A percentile compares a stretch with the other conserved stretches of the same genome.
These are phyloP conservation scores for Zeugodacus cucurbitae DNA, from an alignment of 1,140 invertebrate genomes.

Conservation along the genomic window DNA sequence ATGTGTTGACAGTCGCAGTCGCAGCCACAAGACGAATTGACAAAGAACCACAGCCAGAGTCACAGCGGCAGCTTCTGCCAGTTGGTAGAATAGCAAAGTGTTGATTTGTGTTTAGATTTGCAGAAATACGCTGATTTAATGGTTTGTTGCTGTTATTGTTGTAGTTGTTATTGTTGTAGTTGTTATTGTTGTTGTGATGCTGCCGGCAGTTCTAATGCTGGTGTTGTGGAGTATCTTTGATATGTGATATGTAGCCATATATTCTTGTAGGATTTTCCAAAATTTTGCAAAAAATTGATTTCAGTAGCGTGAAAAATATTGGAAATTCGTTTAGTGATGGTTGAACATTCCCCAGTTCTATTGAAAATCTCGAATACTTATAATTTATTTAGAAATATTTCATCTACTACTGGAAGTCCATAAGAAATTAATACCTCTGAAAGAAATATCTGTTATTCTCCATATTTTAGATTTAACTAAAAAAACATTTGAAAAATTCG, in stretches of 20 bases:
- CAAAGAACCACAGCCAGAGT: not conserved
- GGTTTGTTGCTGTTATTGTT: not conserved
- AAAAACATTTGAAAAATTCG: no score
- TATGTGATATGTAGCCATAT: no score
- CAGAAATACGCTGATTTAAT: not conserved
- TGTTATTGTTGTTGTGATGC: not conserved
- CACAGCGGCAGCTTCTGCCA: not conserved
- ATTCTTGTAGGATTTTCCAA: no score
- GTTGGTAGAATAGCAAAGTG: not conserved
- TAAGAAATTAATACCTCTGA: no score
- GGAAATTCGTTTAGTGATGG: no score
- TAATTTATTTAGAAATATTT: no score
- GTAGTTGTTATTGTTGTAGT: not conserved
- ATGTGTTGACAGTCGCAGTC: constrained; percentile 19
- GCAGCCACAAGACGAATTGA: constrained; percentile 15
- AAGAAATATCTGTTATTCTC: no score
- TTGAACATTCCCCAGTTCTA: no score
- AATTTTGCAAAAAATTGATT: not conserved
- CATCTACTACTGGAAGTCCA: no score
- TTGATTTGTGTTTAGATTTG: constrained; percentile 15
- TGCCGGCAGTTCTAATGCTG: not conserved
- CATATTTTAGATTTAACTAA: no score
- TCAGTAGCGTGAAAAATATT: not conserved
- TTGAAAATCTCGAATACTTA: no score
- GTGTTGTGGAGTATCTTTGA: not conserved